Percentiles rank a stretch among this genome's conserved stretches.
These are phyloP conservation scores for Tragelaphus buxtoni DNA, from an alignment of 2,113 vertebrate species.

Conservation along the genomic window DNA sequence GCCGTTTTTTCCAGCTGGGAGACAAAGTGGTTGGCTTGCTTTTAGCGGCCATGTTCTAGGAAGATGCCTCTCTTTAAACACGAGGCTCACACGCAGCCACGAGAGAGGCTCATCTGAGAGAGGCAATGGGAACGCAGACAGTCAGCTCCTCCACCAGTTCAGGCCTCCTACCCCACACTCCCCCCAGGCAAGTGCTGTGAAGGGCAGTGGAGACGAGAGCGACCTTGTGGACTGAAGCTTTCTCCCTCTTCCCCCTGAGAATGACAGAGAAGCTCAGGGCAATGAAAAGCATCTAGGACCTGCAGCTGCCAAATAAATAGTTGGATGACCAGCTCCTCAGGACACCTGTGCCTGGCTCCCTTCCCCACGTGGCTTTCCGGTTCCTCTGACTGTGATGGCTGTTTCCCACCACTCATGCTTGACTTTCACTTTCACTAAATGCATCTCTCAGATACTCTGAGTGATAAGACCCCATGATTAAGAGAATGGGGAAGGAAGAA, in stretches of 20 bases:
- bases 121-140: accelerated
- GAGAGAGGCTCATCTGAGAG: background rate
- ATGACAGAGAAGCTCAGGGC: background rate
- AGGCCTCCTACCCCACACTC: accelerated
- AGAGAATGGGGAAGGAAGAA: background rate
- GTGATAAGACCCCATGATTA: background rate
- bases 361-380: background rate
- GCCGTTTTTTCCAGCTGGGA: background rate
- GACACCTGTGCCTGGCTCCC: background rate
- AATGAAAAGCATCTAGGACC: background rate
- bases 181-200: accelerated
- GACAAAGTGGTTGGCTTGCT: background rate
- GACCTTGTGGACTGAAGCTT: background rate
- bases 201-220: accelerated
- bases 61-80: background rate
- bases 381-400: background rate
- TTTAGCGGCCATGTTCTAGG: background rate
- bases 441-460: background rate
- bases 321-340: background rate
- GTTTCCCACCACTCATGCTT: background rate
- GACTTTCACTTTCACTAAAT: background rate
- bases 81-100: accelerated
- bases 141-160: accelerated
- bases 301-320: background rate
- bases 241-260: background rate